These are phyloP conservation scores for Mycetomoellerius zeteki DNA, from an alignment of 1,140 invertebrate genomes.

Conservation along the genomic window DNA sequence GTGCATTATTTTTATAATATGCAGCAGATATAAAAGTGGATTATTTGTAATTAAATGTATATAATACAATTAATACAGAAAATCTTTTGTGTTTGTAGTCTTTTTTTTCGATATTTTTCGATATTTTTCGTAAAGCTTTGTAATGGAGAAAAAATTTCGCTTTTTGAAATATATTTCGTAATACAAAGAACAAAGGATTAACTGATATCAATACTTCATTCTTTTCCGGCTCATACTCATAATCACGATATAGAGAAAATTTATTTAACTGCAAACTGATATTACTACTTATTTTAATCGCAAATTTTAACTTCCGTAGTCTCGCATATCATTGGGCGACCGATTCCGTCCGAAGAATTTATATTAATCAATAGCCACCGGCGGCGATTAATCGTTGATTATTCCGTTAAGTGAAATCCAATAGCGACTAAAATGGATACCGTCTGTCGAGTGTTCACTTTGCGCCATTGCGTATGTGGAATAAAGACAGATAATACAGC, in stretches of 20 bases:
- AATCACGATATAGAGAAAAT: not conserved
- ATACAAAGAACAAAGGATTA: not conserved
- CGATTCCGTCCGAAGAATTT: conserved; percentile 40
- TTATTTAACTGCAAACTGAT: conserved; percentile 20
- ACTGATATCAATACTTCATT: not conserved
- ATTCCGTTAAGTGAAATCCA: conserved; percentile 63
- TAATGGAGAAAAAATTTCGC: not conserved
- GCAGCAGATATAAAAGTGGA: not conserved
- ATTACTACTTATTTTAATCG: conserved; percentile 39
- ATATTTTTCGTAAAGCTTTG: not conserved
- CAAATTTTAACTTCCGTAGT: conserved; percentile 28
- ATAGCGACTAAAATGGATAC: conserved; percentile 60
- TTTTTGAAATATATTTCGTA: not conserved
- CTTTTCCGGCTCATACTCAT: not conserved
- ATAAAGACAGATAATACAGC: conserved; percentile 47
- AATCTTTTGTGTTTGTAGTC: not conserved
- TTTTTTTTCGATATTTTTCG: not conserved
- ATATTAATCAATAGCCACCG: conserved; percentile 59
- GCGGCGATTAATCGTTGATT: conserved; percentile 60
- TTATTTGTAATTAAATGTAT: not conserved
- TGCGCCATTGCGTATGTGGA: conserved; percentile 13
- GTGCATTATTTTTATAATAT: not conserved
- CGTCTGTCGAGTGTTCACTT: conserved; percentile 38
- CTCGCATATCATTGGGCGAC: not conserved
- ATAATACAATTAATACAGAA: not conserved